Evolutionary conservation across 2,888 invertebrate genomes (phyloP), one percentile per base, ranked within the genome.

Genomic region (Amphipoea lucens): DNA sequence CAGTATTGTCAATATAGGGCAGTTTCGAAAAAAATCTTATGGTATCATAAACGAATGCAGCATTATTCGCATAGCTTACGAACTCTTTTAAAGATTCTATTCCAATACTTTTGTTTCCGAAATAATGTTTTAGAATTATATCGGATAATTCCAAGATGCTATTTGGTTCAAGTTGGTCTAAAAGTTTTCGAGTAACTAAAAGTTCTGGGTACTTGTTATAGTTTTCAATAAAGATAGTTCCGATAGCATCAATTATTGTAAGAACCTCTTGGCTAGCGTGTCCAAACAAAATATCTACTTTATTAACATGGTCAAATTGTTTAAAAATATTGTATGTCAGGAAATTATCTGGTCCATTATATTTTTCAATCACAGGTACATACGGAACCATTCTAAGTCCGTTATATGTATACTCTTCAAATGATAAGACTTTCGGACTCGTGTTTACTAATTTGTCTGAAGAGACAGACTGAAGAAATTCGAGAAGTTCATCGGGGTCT

Each of bases 281-380:
- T 17, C 82, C 82, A 65, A 83, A 83, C 14, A 83, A 48, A 60
- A 83, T 72, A 68, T 83, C 74, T 12, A 66, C 82, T 36, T 78
- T 29, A 78, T 83, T 83, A 11, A 72, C 23, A 40, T 71, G 23
- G 0, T 29, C 2, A 29, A 68, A 42, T 57, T 65, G n/a, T 60
- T 72, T 36, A 45, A 2, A 74, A 20, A 74, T 45, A 71, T 83
- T 48, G 42, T 65, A 45, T 7, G 83, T 3, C 36, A 83, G 4
- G 23, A 83, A 83, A 72, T 67, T 83, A 29, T 83, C 63, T 17
- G n/a, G 11, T 0, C 60, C 82, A 51, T 42, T 11, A 68, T n/a
- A 71, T 20, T 83, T 78, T 68, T 83, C 82, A 63, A 83, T 23
- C 7, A 78, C 82, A 2, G 84, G 84, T 20, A 81, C 81, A 66